Conservation (phyloP, 2,797 vertebrate species). For the Gymnothorax reevesii region DNA sequence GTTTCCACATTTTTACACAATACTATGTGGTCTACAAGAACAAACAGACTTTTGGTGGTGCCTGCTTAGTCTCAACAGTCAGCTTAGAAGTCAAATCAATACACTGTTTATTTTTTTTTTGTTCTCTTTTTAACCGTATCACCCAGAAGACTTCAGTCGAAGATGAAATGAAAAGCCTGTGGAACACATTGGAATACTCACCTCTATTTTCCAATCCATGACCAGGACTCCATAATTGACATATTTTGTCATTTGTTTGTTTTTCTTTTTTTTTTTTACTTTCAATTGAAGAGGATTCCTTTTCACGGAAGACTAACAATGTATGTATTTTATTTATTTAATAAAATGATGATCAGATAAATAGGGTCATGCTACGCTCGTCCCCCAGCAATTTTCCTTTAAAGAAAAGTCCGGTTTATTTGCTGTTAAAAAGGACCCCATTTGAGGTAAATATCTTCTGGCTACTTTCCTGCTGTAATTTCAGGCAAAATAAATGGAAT, state of each 20-base stretch:
- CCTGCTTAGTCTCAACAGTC: constrained; percentile 1
- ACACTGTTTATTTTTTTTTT: constrained; percentile 6
- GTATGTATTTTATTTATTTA: constrained; percentile 13
- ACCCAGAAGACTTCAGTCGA: constrained; percentile 10
- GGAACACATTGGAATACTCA: constrained; percentile 4
- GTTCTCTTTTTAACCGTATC: constrained; percentile 12
- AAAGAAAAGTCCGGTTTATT: constrained; percentile 41
- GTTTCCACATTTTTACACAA: constrained; percentile 3
- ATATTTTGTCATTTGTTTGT: no score
- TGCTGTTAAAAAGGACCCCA: constrained; percentile 39
- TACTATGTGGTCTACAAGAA: constrained; percentile 9
- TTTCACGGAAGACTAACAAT: constrained; percentile 21
- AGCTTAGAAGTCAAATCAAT: constrained; percentile 21
- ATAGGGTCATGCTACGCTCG: background rate
- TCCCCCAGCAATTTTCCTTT: constrained; percentile 18
- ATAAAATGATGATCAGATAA: constrained; percentile 1
- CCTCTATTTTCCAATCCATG: background rate
- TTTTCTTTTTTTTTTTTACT: background rate
- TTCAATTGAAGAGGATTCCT: background rate
- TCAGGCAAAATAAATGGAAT: constrained; percentile 35
- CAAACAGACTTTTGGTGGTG: constrained; percentile 4
- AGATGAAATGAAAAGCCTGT: constrained; percentile 12
- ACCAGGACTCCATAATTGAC: background rate
- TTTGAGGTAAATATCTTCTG: constrained; percentile 36
- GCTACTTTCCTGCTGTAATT: constrained; percentile 32